phyloP scores from a whole-genome alignment of 2,113 vertebrate species.

The Platanista minor region DNA sequence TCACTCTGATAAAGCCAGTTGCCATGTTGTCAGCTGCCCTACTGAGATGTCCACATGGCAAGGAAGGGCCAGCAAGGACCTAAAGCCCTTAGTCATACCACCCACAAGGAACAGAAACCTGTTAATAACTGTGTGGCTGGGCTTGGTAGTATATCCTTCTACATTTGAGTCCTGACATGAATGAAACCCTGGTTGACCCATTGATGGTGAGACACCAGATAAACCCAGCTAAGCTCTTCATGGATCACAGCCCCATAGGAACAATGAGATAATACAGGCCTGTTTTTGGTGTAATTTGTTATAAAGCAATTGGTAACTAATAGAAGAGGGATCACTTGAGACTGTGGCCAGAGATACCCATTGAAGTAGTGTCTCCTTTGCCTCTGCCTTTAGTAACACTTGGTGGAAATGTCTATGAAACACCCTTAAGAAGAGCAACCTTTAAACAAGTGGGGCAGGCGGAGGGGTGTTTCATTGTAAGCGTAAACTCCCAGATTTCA shows the following conservation, averaged over 20 bases:
- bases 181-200: background rate
- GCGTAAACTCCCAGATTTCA: background rate
- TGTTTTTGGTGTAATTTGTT: background rate
- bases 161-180: background rate
- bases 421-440: background rate
- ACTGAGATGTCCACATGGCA: background rate
- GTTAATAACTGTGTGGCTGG: background rate
- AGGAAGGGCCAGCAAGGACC: background rate
- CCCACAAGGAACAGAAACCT: background rate
- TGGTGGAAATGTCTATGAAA: background rate
- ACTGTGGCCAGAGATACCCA: background rate
- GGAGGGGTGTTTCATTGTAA: background rate
- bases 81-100: background rate
- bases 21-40: background rate
- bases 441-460: background rate
- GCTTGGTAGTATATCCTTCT: background rate
- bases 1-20: background rate
- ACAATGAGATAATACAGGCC: background rate
- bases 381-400: background rate
- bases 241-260: background rate
- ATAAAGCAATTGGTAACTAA: background rate
- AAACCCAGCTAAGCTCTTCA: background rate
- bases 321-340: background rate
- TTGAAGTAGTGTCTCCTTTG: background rate
- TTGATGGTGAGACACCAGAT: background rate